Evolutionary conservation across 1,140 invertebrate species (phyloP).

Genomic region (Hesperophylax magnus): DNA sequence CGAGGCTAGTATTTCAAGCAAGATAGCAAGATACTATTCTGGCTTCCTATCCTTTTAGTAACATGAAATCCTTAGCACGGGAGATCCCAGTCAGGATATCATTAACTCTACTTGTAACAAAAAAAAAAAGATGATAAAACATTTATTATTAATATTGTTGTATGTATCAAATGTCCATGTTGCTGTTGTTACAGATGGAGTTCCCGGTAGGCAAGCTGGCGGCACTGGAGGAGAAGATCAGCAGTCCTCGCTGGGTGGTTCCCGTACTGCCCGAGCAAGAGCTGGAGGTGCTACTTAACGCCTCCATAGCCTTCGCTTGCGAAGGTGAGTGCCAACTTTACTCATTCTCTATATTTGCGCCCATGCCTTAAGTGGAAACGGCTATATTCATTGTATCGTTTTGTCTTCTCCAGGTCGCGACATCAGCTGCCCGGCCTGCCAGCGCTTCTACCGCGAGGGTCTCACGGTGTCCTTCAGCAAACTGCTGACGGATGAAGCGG

Average conservation of each 20-base stretch:
- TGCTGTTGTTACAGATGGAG: slow-evolving; percentile 70
- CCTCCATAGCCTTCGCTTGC: slow-evolving; percentile 86
- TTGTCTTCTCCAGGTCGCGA: slow-evolving; percentile 79
- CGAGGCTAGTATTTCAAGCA: too few species aligned
- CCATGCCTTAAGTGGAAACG: too few species aligned
- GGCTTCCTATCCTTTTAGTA: too few species aligned
- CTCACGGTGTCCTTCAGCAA: slow-evolving; percentile 96
- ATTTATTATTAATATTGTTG: too few species aligned
- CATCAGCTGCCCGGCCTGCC: slow-evolving; percentile 90
- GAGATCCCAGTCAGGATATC: too few species aligned
- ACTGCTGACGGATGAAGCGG: slow-evolving; percentile 98
- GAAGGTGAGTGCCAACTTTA: slow-evolving; percentile 42
- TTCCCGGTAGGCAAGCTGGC: slow-evolving; percentile 92
- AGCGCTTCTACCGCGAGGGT: slow-evolving; percentile 95
- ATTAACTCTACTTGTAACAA: too few species aligned
- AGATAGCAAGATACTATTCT: too few species aligned
- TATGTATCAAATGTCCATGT: too few species aligned
- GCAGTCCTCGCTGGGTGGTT: slow-evolving; percentile 95
- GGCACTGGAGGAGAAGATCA: slow-evolving; percentile 95
- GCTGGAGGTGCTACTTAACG: slow-evolving; percentile 91
- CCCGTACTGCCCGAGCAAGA: slow-evolving; percentile 97
- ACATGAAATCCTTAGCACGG: too few species aligned
- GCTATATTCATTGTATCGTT: too few species aligned
- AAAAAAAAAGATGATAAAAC: too few species aligned
- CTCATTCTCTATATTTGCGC: background rate